Percentiles rank a stretch among this genome's conserved stretches.
Conservation (phyloP, 2,113 vertebrate genomes). For the Tautogolabrus adspersus region DNA sequence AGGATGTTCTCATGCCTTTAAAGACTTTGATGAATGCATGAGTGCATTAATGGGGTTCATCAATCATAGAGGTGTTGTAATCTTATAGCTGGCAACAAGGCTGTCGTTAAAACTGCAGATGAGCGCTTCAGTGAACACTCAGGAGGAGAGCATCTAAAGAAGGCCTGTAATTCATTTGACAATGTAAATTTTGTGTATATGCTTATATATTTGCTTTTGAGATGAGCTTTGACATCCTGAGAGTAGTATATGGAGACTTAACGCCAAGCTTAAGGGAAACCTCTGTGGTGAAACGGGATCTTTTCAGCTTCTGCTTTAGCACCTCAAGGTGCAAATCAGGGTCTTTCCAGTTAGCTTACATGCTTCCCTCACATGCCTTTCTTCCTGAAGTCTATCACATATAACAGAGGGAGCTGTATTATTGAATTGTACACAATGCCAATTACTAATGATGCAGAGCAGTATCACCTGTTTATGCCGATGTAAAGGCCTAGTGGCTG, state of each 20-base stretch:
- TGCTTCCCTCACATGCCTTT: neutral
- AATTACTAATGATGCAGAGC: too few relatives aligned
- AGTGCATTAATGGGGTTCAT: slow-evolving; percentile 73
- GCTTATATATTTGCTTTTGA: neutral
- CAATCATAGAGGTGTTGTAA: slow-evolving; percentile 71
- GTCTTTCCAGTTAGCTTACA: neutral
- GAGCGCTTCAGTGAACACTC: slow-evolving; percentile 10
- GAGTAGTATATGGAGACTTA: neutral
- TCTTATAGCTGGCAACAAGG: slow-evolving; percentile 54
- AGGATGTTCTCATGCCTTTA: slow-evolving; percentile 55
- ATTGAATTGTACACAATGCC: neutral
- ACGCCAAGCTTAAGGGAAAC: neutral
- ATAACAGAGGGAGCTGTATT: too few relatives aligned
- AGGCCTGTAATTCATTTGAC: slow-evolving; percentile 37
- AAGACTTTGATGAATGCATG: slow-evolving; percentile 75
- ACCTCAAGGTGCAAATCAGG: neutral
- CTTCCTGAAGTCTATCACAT: too few relatives aligned
- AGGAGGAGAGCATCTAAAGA: slow-evolving; percentile 17
- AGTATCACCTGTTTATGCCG: neutral
- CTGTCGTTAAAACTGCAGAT: slow-evolving; percentile 40
- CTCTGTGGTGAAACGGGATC: neutral
- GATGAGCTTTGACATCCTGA: neutral
- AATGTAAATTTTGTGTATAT: slow-evolving; percentile 14
- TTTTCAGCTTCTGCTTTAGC: neutral
- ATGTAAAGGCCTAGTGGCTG: neutral